Conservation (phyloP, 2,888 invertebrate genomes). For the Hoplodrina blanda region DNA sequence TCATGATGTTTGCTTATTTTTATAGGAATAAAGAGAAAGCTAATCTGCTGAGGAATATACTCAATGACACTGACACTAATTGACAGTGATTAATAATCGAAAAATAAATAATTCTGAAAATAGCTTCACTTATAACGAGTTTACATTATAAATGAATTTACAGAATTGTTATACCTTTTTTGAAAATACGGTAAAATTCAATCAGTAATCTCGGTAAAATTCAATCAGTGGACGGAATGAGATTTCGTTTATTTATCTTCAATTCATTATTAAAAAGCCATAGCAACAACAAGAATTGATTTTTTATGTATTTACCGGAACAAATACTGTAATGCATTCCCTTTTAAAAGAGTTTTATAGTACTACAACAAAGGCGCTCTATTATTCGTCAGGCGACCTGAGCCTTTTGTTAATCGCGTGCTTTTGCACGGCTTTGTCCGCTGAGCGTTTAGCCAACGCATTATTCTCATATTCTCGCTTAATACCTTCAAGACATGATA, state of each 20-base stretch:
- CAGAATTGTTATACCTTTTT: too few relatives aligned
- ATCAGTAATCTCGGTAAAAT: neutral
- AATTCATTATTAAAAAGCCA: constrained; percentile 6
- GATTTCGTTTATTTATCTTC: constrained; percentile 13
- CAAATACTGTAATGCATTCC: constrained; percentile 37
- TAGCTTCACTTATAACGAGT: constrained; percentile 27
- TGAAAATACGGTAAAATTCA: constrained; percentile 1
- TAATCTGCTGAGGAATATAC: neutral
- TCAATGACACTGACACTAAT: constrained; percentile 49
- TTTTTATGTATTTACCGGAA: constrained; percentile 31
- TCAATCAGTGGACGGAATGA: neutral
- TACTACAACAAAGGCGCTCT: constrained; percentile 53
- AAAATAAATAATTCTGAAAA: neutral
- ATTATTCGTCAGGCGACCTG: constrained; percentile 52
- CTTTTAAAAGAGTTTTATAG: constrained; percentile 18
- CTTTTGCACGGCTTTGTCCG: constrained; percentile 56
- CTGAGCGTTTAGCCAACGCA: constrained; percentile 39
- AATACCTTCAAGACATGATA: constrained; percentile 38
- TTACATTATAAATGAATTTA: constrained; percentile 11
- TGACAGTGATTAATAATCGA: constrained; percentile 33
- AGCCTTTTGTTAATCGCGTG: constrained; percentile 55
- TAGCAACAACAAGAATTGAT: constrained; percentile 9
- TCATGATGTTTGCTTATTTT: constrained; percentile 26
- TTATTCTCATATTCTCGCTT: constrained; percentile 44
- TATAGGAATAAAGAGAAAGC: neutral